Percentiles rank a stretch among this genome's conserved stretches.
phyloP scores from a whole-genome alignment of 2,113 vertebrate species.

The Limnothrissa miodon region DNA sequence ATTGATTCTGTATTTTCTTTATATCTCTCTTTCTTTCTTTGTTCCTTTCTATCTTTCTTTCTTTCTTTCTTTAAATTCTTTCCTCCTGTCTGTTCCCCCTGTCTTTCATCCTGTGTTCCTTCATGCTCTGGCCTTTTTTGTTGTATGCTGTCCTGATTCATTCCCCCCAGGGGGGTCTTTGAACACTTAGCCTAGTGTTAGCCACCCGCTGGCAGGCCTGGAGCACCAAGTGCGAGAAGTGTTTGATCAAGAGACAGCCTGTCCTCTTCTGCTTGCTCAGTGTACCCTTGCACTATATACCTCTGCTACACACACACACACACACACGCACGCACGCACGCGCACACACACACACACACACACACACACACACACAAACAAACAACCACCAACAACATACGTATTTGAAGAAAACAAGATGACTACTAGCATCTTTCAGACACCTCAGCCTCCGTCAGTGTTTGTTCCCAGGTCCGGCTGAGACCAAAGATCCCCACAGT shows the following conservation, averaged over 20 bases:
- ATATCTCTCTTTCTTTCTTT: neutral
- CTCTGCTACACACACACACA: neutral
- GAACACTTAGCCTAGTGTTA: neutral
- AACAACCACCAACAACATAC: neutral
- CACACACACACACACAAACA: too few species aligned
- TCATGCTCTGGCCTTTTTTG: neutral
- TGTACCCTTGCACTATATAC: neutral
- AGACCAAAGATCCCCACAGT: neutral
- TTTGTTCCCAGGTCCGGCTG: neutral
- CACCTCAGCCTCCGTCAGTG: neutral
- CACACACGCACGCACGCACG: neutral
- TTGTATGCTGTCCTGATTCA: neutral
- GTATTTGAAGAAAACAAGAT: too few species aligned
- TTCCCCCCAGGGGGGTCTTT: constrained; percentile 2
- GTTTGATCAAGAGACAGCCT: neutral
- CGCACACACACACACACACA: neutral
- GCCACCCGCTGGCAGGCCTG: neutral
- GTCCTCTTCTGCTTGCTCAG: neutral
- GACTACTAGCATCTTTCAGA: too few species aligned
- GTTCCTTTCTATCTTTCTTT: neutral
- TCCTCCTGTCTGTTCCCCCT: neutral
- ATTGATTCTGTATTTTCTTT: too few species aligned
- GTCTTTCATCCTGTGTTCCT: neutral
- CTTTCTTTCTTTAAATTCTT: neutral
- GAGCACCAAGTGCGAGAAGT: neutral